These are phyloP conservation scores for Suricata suricatta DNA, from an alignment of 2,113 vertebrate species.

Conservation along the genomic window DNA sequence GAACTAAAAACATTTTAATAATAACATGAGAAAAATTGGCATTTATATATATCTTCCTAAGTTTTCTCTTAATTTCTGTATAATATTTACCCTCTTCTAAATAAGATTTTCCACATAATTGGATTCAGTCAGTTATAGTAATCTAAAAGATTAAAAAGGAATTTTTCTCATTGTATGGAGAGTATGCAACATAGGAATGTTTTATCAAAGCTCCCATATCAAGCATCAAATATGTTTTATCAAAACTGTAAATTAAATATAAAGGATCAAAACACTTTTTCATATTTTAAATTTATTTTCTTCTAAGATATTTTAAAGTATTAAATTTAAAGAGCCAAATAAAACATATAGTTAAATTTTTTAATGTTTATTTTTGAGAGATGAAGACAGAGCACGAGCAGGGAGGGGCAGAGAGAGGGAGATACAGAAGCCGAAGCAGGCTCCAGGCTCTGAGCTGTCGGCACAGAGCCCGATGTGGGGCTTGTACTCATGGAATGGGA, in stretches of 20 bases:
- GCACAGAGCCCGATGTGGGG: too few relatives aligned
- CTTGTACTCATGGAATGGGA: too few relatives aligned
- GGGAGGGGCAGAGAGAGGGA: too few relatives aligned
- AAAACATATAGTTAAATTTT: not conserved
- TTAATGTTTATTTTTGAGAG: too few relatives aligned
- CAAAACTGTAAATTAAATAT: not conserved
- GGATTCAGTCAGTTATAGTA: not conserved
- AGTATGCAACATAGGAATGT: not conserved
- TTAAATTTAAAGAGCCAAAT: not conserved
- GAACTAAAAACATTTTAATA: not conserved
- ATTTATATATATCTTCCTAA: not conserved
- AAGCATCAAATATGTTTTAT: not conserved
- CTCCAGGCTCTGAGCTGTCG: too few relatives aligned
- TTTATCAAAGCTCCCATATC: not conserved
- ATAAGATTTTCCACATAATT: not conserved
- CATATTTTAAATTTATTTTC: not conserved
- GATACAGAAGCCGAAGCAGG: too few relatives aligned
- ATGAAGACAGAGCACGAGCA: too few relatives aligned
- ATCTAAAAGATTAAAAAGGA: not conserved
- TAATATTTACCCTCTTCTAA: not conserved
- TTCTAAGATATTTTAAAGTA: slow-evolving; percentile 4
- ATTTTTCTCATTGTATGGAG: not conserved
- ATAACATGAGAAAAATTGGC: slow-evolving; percentile 11
- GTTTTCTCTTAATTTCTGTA: not conserved
- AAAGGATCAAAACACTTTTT: not conserved